Conservation (phyloP, 1,140 invertebrate genomes). For the Drosophila elegans region DNA sequence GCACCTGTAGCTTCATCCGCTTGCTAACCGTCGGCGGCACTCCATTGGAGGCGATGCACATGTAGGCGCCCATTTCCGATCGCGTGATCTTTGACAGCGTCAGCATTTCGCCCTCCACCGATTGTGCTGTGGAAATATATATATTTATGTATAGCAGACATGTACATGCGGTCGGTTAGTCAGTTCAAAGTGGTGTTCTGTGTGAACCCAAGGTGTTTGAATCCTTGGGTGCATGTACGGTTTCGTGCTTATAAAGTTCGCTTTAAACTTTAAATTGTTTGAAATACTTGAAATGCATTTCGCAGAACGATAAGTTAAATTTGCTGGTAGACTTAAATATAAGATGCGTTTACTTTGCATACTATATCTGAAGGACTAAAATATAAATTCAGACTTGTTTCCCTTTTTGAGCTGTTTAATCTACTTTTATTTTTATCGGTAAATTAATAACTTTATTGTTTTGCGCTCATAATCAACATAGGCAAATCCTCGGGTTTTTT, state of each 20-base stretch:
- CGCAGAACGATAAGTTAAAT: no score
- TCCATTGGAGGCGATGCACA: constrained; percentile 92
- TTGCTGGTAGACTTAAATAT: no score
- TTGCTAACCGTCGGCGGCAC: constrained; percentile 93
- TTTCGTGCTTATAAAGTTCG: background rate
- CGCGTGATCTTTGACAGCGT: constrained; percentile 92
- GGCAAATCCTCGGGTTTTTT: background rate
- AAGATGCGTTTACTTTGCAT: no score
- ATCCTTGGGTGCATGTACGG: background rate
- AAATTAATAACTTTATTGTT: background rate
- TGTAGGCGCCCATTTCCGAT: constrained; percentile 94
- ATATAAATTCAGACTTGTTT: no score
- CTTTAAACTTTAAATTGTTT: background rate
- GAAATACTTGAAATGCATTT: background rate
- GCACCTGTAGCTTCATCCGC: constrained; percentile 92
- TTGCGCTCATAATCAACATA: no score
- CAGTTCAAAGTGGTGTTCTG: background rate
- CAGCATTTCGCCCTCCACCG: constrained; percentile 91
- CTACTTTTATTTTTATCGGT: no score
- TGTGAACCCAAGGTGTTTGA: background rate
- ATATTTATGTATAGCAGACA: constrained; percentile 18
- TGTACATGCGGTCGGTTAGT: constrained; percentile 44
- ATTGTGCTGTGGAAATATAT: constrained; percentile 85
- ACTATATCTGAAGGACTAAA: no score
- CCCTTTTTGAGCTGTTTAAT: no score